Conservation (phyloP, 2,888 invertebrate species). For the Therioaphis trifolii region DNA sequence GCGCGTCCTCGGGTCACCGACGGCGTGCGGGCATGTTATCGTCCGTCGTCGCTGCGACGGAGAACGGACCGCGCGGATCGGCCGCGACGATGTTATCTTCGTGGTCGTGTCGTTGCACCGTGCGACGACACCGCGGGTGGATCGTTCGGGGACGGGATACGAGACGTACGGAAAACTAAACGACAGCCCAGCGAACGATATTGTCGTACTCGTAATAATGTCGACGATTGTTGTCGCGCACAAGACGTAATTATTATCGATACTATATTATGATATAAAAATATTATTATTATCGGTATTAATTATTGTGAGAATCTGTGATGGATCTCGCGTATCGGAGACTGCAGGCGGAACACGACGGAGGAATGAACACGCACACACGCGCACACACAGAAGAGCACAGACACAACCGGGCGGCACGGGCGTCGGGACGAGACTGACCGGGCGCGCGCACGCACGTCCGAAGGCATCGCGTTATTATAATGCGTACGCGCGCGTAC, state of each 20-base stretch:
- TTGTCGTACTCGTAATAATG: too few relatives aligned
- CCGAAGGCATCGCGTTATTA: neutral
- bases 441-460: neutral
- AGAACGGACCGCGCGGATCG: neutral
- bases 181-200: neutral
- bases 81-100: too few relatives aligned
- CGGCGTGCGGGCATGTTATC: neutral
- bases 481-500: neutral
- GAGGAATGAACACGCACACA: neutral
- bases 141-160: neutral
- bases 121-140: neutral
- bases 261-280: too few relatives aligned
- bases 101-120: neutral
- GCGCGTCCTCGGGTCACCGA: neutral
- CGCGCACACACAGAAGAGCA: too few relatives aligned
- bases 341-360: neutral
- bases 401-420: neutral
- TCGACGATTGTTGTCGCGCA: neutral
- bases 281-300: too few relatives aligned
- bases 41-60: neutral
- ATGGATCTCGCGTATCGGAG: neutral
- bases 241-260: neutral
- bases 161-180: too few relatives aligned
- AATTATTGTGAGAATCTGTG: too few relatives aligned
- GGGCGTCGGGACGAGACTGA: slow-evolving; percentile 28